Conservation (phyloP, 2,113 vertebrate genomes). For the Otolemur garnettii region DNA sequence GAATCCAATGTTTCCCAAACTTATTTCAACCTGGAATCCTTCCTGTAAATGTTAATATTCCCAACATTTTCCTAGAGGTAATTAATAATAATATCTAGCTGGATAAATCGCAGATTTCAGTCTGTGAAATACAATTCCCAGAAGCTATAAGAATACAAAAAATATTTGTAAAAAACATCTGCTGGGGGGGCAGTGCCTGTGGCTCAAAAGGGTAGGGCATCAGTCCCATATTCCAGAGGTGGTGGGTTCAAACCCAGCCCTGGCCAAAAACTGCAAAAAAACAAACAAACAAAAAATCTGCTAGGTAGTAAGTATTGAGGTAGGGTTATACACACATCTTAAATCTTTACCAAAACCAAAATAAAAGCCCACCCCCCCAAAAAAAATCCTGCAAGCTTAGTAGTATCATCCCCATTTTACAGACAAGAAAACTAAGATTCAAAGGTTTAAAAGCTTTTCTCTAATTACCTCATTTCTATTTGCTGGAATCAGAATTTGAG, state of each 20-base stretch:
- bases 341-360: not conserved
- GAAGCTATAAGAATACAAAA: not conserved
- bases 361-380: not conserved
- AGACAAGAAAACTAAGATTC: slow-evolving; percentile 49
- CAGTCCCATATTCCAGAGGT: too few species aligned
- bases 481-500: not conserved
- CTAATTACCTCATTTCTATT: not conserved
- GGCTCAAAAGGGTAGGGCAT: too few species aligned
- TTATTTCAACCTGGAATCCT: slow-evolving; percentile 38
- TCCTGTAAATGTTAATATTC: not conserved
- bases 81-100: not conserved
- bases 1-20: slow-evolving; percentile 11
- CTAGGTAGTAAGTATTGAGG: not conserved
- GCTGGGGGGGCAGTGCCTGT: not conserved
- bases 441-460: slow-evolving; percentile 16
- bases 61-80: too few species aligned
- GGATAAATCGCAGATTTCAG: not conserved
- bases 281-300: not conserved
- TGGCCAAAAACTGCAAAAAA: too few species aligned
- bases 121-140: not conserved
- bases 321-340: not conserved
- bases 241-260: too few species aligned
- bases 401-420: not conserved
- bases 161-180: not conserved
- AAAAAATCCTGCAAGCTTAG: not conserved